Base-by-base conservation (phyloP, 2,113 vertebrate species). In the Dissostichus mawsoni region DNA sequence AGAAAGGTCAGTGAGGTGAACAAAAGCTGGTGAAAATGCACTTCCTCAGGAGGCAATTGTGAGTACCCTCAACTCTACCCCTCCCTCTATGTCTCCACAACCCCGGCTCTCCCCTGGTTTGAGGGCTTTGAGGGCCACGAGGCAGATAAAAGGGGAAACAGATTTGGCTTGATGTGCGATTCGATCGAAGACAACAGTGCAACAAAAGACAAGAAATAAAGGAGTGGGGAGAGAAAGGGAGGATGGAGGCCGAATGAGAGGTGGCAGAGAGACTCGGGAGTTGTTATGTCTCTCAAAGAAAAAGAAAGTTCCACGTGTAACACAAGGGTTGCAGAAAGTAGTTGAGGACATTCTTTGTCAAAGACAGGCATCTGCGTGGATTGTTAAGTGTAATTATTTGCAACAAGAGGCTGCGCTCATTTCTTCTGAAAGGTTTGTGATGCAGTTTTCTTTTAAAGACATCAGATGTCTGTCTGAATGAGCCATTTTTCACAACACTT, bases 1-100 rank as follows among this genome's bases (percentile, higher is more conserved):
- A 4, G 68, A 90, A 88, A 92, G 87, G 88, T 91, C 87, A 52
- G 76, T 76, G 56, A 53, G 56, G 76, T 76, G 56, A 53, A 90
- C 69, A 86, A 89, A 88, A 76, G 78, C 80, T 47, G 14, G 50
- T 44, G 52, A 66, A 82, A 87, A 87, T 69, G 78, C 64, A 8
- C 47, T 79, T 77, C 29, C 65, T 41, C 33, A 20, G 82, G 78
- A 84, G 58, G 74, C 61, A 78, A 71, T 75, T 82, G 74, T 68
- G 50, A 69, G 75, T 41, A 25, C 18, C 57, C 64, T 85, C 62
- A 52, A 79, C 67, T 59, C 33, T 36, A 23, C 48, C 56, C 66
- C 69, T 12, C 56, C 16, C 17, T 41, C 12, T 6, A 44, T 13
- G 56, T 74, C 36, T 41, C 52, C 33, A 33, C 29, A 44, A 65